Evolutionary conservation across 92 coral and sea anemone species (phyloP), one percentile per base, ranked within the genome.

Genomic region (Palythoa grandiflora): DNA sequence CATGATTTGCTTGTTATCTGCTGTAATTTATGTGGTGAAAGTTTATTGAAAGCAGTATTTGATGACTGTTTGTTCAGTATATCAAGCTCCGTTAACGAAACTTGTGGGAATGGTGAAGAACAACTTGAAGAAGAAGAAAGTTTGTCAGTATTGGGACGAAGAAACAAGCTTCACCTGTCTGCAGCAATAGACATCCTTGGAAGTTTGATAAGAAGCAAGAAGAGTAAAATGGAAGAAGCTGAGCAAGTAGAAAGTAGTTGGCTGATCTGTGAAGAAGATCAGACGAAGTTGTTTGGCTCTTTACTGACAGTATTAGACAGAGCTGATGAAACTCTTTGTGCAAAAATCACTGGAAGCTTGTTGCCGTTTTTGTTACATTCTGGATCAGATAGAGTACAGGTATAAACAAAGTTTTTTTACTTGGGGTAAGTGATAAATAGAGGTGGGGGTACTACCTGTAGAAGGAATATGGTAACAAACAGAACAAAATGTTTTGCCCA

Each of bases 161-260:
- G 86, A 50, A 78, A 65, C 35, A 88, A 88, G 37, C 84, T 93
- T 28, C 80, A 89, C 83, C 93, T 96, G 71, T 94, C 93, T 50
- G 89, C 88, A 13, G 87, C 96, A 47, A 87, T 97, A 83, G 98
- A 97, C 85, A 90, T 97, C n/a, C 87, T 97, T 16, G 92, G 93
- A 37, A 78, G 88, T 83, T 83, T 97, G 73, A 74, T 92, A 1
- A 79, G 79, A 36, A 21, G 38, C 66, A 60, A 55, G 47, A n/a
- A 68, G 36, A 39, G 47, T 70, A 61, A 40, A 59, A 50, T 70
- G 60, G 68, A 78, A 9, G 81, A 57, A 78, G 76, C 51, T 11
- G 79, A 9, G 68, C 39, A 47, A 75, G 54, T 57, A 71, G n/a
- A 50, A 17, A 50, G 47, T 28, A 51, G 65, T 21, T 74, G 68